Conservation (phyloP, 2,888 invertebrate species). For the Clostera curtula region DNA sequence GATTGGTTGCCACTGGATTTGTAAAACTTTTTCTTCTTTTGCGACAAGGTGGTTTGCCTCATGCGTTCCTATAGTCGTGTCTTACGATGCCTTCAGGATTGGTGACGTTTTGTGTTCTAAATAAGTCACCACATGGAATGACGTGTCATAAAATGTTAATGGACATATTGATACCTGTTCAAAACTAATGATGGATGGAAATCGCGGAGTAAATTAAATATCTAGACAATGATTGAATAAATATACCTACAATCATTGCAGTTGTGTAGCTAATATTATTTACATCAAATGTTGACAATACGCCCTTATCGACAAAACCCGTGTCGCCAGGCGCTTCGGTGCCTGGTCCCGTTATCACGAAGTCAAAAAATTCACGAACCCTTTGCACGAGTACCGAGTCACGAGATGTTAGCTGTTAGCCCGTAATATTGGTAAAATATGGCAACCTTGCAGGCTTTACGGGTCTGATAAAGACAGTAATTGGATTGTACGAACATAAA, state of each 20-base stretch:
- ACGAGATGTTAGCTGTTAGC: conserved; percentile 27
- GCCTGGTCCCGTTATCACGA: conserved; percentile 41
- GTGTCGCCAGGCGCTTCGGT: conserved; percentile 33
- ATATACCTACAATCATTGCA: not conserved
- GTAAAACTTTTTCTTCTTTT: too few species aligned
- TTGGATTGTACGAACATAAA: too few species aligned
- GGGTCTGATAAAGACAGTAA: not conserved
- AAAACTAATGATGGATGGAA: not conserved
- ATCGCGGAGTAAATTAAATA: not conserved
- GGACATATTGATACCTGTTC: too few species aligned
- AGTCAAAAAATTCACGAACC: conserved; percentile 44
- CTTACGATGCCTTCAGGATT: too few species aligned
- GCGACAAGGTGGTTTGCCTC: too few species aligned
- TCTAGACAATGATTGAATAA: not conserved
- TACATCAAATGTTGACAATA: conserved; percentile 18
- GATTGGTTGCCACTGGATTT: too few species aligned
- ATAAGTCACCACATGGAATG: too few species aligned
- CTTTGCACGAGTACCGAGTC: conserved; percentile 28
- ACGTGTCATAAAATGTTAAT: too few species aligned
- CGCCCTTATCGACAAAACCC: conserved; percentile 50
- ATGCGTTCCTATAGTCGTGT: too few species aligned
- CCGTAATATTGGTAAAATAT: conserved; percentile 24
- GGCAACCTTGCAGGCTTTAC: conserved; percentile 22
- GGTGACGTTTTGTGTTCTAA: too few species aligned
- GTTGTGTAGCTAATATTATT: too few species aligned